phyloP scores from a whole-genome alignment of 2,797 vertebrate genomes.

The Bradypodion ventrale region DNA sequence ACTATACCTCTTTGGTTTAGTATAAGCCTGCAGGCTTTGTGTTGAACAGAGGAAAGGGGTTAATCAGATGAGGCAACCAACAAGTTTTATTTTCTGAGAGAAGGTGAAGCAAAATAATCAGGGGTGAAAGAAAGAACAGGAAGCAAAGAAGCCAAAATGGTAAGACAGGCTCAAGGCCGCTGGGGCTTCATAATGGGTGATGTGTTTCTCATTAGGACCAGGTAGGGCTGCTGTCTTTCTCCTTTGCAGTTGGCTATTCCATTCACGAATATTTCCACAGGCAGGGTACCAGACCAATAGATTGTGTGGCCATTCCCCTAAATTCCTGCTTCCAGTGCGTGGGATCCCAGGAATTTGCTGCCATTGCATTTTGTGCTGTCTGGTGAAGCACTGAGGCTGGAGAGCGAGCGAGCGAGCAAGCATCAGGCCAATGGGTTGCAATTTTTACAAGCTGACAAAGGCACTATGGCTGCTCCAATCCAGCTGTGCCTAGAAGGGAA shows the following conservation, averaged over 20 bases:
- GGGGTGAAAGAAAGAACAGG: not conserved
- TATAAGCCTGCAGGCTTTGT: not conserved
- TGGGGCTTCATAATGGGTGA: not conserved
- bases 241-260: accelerated
- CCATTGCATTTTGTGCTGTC: not conserved
- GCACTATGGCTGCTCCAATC: not conserved
- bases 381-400: not conserved
- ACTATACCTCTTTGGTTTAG: not conserved
- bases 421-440: not conserved
- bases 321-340: not conserved
- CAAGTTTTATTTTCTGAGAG: not conserved
- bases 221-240: not conserved
- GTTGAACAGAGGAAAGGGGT: not conserved
- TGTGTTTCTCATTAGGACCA: conserved; percentile 23
- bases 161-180: not conserved
- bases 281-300: conserved; percentile 52
- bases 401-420: not conserved
- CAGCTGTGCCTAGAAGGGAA: not conserved
- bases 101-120: not conserved
- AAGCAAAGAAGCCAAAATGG: not conserved
- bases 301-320: conserved; percentile 12
- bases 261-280: conserved; percentile 49
- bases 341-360: conserved; percentile 31
- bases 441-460: conserved; percentile 4
- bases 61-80: not conserved